Conservation (phyloP, 1,140 invertebrate genomes). For the Sycophila sp. region DNA sequence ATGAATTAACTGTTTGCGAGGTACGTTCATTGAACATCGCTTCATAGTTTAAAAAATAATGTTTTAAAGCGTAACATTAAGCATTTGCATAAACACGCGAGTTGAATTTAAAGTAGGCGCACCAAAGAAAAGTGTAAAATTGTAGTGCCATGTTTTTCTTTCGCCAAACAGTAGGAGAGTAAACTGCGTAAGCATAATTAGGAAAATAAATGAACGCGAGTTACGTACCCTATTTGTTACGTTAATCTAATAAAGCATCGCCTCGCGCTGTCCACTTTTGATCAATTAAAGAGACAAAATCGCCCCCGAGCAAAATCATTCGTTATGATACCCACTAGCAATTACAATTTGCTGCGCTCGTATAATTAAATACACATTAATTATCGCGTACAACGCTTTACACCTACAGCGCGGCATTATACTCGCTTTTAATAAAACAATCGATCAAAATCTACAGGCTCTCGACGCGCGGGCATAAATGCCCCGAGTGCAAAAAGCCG, state of each 20-base stretch:
- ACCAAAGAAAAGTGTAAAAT: too few relatives aligned
- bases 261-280: slow-evolving; percentile 4
- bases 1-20: too few relatives aligned
- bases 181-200: slow-evolving; percentile 1
- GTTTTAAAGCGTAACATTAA: too few relatives aligned
- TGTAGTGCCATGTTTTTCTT: too few relatives aligned
- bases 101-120: too few relatives aligned
- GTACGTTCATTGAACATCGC: too few relatives aligned
- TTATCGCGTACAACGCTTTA: background rate
- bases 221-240: slow-evolving; percentile 10
- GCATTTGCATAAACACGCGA: too few relatives aligned
- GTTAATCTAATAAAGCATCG: slow-evolving; percentile 11
- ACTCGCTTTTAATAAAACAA: slow-evolving; percentile 27
- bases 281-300: slow-evolving; percentile 37
- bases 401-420: background rate
- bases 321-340: background rate
- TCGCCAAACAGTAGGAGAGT: too few relatives aligned
- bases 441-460: slow-evolving; percentile 21
- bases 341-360: slow-evolving; percentile 3
- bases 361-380: slow-evolving; percentile 33
- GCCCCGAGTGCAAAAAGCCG: background rate
- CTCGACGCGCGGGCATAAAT: background rate
- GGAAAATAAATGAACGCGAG: background rate
- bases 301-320: background rate
- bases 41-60: too few relatives aligned